A percentile compares a stretch with the other conserved stretches of the same genome.
phyloP scores from a whole-genome alignment of 2,888 invertebrate species.

The Carabus problematicus region DNA sequence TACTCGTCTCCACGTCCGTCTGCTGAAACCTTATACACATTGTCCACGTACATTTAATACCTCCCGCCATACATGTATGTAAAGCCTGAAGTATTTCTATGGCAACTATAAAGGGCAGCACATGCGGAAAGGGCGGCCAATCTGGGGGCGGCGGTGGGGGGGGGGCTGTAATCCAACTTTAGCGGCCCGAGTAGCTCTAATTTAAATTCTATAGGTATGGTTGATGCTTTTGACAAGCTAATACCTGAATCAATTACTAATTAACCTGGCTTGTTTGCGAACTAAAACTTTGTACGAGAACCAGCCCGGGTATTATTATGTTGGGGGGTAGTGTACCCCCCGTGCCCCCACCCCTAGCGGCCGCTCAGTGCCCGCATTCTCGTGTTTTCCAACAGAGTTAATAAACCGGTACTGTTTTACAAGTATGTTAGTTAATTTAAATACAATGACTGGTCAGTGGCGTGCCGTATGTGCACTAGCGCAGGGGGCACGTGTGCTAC shows the following conservation, averaged over 20 bases:
- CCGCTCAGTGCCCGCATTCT: slow-evolving; percentile 2
- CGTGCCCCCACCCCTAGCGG: not conserved
- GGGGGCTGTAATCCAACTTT: slow-evolving; percentile 34
- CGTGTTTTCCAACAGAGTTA: slow-evolving; percentile 27
- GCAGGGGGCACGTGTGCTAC: not conserved
- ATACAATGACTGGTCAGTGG: slow-evolving; percentile 28
- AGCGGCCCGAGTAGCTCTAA: slow-evolving; percentile 33
- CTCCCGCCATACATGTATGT: too few relatives aligned
- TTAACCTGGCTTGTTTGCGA: slow-evolving; percentile 38
- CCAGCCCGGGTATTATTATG: not conserved
- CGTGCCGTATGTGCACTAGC: not conserved
- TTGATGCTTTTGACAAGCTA: slow-evolving; percentile 38
- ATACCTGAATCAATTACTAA: slow-evolving; percentile 40
- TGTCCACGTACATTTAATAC: too few relatives aligned
- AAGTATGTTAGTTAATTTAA: slow-evolving; percentile 32
- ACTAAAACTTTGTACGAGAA: slow-evolving; percentile 22
- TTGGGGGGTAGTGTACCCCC: not conserved
- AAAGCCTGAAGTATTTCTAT: too few relatives aligned
- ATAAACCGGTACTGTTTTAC: slow-evolving; percentile 33
- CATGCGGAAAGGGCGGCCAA: not conserved
- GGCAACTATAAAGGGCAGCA: too few relatives aligned
- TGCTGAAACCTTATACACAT: too few relatives aligned
- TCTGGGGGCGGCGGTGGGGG: slow-evolving; percentile 6
- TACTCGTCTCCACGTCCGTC: too few relatives aligned
- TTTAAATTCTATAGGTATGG: slow-evolving; percentile 33